Conservation (phyloP, 2,113 vertebrate species). For the Pluvialis apricaria region DNA sequence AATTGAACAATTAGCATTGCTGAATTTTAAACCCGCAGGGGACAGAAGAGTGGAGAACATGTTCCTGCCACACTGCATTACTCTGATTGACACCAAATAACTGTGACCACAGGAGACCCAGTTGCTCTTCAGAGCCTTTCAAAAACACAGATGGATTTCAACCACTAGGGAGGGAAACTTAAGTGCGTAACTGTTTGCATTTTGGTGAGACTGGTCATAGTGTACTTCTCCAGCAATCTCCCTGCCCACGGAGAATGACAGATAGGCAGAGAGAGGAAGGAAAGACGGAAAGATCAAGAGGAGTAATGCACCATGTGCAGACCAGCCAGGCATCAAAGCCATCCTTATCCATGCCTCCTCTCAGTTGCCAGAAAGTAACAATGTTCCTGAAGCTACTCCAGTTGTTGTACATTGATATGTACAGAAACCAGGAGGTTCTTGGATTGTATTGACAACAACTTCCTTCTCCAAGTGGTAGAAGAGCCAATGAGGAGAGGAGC, state of each 20-base stretch:
- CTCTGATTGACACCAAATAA: neutral
- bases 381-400: neutral
- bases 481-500: too few relatives aligned
- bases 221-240: neutral
- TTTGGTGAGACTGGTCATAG: neutral
- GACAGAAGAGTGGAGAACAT: neutral
- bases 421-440: too few relatives aligned
- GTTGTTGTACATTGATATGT: neutral
- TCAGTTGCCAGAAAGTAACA: neutral
- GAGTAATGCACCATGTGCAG: neutral
- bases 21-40: neutral
- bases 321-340: neutral
- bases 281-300: neutral
- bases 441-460: too few relatives aligned
- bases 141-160: neutral
- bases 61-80: neutral
- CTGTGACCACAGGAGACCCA: neutral
- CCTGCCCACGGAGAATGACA: neutral
- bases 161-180: neutral
- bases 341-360: neutral
- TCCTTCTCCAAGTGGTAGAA: too few relatives aligned
- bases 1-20: slow-evolving; percentile 30
- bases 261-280: neutral
- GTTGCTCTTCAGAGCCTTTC: neutral
- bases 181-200: neutral